Evolutionary conservation across 1,140 invertebrate species (phyloP).

Genomic region (Dinoponera quadriceps): DNA sequence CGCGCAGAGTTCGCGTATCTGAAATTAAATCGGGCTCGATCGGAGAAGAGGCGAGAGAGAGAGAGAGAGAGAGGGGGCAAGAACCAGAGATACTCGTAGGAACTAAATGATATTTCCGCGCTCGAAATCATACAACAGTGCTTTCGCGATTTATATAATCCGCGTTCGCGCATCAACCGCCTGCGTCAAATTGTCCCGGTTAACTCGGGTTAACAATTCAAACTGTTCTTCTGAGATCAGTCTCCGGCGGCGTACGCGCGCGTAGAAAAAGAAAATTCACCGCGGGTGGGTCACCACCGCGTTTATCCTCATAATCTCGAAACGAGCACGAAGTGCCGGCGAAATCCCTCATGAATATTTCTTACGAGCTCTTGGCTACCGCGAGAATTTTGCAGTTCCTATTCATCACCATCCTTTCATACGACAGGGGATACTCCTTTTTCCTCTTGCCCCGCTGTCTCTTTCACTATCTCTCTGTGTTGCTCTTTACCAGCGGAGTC

Average conservation of each 20-base stretch:
- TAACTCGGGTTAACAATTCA: neutral
- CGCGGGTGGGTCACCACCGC: neutral
- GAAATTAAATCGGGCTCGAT: neutral
- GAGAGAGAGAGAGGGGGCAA: conserved; percentile 11
- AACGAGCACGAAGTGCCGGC: neutral
- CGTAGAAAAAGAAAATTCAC: conserved; percentile 1
- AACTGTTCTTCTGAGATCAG: neutral
- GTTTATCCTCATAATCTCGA: conserved; percentile 39
- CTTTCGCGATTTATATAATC: neutral
- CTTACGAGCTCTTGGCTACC: conserved; percentile 31
- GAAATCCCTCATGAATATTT: conserved; percentile 54
- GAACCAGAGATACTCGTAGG: neutral
- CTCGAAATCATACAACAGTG: neutral
- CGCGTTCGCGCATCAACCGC: neutral
- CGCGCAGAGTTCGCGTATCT: neutral
- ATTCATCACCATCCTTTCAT: conserved; percentile 33
- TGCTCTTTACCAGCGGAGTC: neutral
- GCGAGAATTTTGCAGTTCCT: conserved; percentile 19
- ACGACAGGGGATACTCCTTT: neutral
- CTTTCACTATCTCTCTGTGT: conserved; percentile 9
- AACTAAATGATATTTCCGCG: conserved; percentile 10
- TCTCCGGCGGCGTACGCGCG: too few relatives aligned
- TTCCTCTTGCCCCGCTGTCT: conserved; percentile 8
- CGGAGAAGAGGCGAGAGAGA: neutral
- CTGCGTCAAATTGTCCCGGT: neutral